These are phyloP conservation scores for Ianthella basta DNA, from an alignment of 37 sponge, comb jelly and placozoan species.

Conservation along the genomic window DNA sequence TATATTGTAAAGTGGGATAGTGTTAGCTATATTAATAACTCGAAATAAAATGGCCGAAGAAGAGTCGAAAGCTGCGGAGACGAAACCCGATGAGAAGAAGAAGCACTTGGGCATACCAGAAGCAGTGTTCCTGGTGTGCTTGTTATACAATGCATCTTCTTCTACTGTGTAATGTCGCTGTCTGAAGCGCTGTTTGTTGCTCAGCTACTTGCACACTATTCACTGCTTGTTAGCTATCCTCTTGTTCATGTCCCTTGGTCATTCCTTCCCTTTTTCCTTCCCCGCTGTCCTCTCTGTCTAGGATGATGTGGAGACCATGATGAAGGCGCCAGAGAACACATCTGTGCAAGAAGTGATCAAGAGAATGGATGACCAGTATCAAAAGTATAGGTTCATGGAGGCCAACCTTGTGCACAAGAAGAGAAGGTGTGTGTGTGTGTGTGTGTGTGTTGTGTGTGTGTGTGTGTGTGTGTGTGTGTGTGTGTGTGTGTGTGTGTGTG, in stretches of 20 bases:
- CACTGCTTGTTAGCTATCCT: no score
- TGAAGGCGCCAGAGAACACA: conserved; percentile 75
- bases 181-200: no score
- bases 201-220: no score
- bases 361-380: conserved; percentile 89
- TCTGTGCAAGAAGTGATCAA: conserved; percentile 77
- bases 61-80: background rate
- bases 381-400: conserved; percentile 95
- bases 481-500: background rate
- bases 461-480: no score
- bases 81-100: conserved; percentile 6
- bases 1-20: no score
- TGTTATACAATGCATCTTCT: background rate
- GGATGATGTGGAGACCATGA: conserved; percentile 93
- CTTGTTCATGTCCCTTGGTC: background rate
- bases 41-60: background rate
- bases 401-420: conserved; percentile 79
- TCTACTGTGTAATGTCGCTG: no score
- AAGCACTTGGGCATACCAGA: conserved; percentile 84
- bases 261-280: background rate
- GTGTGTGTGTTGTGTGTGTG: background rate
- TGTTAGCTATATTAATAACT: no score
- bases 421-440: conserved; percentile 47
- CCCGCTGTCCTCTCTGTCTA: conserved; percentile 14
- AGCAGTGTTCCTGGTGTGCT: conserved; percentile 82